Conservation (phyloP, 1,140 invertebrate genomes). For the Eciton burchellii region DNA sequence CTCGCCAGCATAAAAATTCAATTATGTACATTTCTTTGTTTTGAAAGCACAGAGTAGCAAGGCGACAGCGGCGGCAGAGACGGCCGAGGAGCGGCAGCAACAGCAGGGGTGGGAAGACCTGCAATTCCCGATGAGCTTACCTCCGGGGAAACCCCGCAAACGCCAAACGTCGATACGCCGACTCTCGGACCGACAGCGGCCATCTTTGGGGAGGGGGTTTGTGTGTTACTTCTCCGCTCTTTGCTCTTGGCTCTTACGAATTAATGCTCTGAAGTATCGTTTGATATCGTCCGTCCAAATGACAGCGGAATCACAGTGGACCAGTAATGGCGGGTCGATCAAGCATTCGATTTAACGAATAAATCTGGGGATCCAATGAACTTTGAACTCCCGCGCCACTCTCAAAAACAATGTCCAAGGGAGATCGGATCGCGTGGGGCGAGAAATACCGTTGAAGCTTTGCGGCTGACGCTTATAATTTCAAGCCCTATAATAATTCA, state of each 20-base stretch:
- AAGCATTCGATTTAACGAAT: neutral
- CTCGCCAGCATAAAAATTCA: slow-evolving; percentile 77
- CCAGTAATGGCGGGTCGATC: neutral
- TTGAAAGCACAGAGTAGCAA: slow-evolving; percentile 76
- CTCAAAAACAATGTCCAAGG: neutral
- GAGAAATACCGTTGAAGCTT: neutral
- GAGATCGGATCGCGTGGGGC: neutral
- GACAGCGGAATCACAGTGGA: neutral
- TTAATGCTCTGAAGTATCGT: slow-evolving; percentile 81
- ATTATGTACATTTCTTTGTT: slow-evolving; percentile 84
- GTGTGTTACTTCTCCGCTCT: slow-evolving; percentile 71
- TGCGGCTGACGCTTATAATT: neutral
- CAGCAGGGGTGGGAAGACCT: slow-evolving; percentile 84
- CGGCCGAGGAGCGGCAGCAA: slow-evolving; percentile 71
- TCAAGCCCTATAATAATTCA: too few species aligned
- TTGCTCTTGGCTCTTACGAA: slow-evolving; percentile 69
- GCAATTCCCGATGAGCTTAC: slow-evolving; percentile 86
- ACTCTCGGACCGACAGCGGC: slow-evolving; percentile 75
- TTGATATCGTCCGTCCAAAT: slow-evolving; percentile 34
- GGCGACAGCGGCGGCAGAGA: slow-evolving; percentile 63
- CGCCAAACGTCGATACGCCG: slow-evolving; percentile 85
- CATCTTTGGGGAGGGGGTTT: slow-evolving; percentile 85
- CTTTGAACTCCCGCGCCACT: too few species aligned
- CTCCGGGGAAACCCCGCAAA: slow-evolving; percentile 84
- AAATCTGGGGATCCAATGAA: neutral